Percentiles rank a stretch among this genome's conserved stretches.
Evolutionary conservation across 2,888 invertebrate species (phyloP).

Genomic region (Lasioglossum oenotherae): DNA sequence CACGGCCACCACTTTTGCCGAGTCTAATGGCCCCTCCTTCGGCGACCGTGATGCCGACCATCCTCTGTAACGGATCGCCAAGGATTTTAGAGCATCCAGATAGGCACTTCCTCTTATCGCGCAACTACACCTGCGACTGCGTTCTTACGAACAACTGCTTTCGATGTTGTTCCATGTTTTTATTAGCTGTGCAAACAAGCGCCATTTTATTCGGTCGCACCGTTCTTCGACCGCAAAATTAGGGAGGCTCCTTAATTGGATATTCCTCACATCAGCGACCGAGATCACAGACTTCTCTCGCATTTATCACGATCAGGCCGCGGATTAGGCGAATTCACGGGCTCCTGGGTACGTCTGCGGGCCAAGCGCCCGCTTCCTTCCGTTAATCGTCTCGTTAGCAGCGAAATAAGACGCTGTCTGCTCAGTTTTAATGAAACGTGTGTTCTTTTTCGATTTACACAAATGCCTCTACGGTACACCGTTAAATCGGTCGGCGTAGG

Average conservation of each 20-base stretch:
- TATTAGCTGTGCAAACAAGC: too few relatives aligned
- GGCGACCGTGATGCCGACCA: neutral
- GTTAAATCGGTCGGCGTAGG: neutral
- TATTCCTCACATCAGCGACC: neutral
- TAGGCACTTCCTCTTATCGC: neutral
- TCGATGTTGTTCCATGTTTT: too few relatives aligned
- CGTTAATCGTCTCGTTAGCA: slow-evolving; percentile 4
- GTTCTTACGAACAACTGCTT: too few relatives aligned
- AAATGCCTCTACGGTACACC: neutral
- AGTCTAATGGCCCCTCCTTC: slow-evolving; percentile 28
- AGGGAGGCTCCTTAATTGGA: neutral
- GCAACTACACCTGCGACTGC: neutral
- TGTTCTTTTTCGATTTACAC: neutral
- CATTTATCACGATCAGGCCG: neutral
- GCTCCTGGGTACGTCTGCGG: neutral
- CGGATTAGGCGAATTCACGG: slow-evolving; percentile 5
- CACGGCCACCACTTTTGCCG: slow-evolving; percentile 11
- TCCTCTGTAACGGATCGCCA: neutral
- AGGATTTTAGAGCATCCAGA: slow-evolving; percentile 2
- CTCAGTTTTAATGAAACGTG: neutral
- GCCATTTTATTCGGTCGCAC: neutral
- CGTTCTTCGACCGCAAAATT: neutral
- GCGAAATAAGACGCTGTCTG: neutral
- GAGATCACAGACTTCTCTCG: neutral
- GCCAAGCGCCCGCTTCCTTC: neutral